Evolutionary conservation across 2,888 invertebrate species (phyloP), one percentile per base, ranked within the genome.

Genomic region (Epinotia demarniana): DNA sequence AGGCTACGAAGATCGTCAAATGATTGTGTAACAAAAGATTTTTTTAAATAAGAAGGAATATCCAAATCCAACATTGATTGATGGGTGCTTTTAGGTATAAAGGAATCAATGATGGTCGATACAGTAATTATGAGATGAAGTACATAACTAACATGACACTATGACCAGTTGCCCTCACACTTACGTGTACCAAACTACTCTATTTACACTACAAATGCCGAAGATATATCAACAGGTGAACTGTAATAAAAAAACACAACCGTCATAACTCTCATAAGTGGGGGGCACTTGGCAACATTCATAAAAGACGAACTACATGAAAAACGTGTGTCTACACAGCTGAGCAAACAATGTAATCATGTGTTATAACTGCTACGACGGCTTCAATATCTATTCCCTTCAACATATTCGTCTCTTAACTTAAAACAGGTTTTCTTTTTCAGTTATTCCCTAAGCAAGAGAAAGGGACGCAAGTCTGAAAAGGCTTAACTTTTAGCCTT

Each of bases 281-380:
- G 16, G 23, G 11, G 46, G 12, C 46, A 46, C 69, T 46, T 60
- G 69, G 60, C 60, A 69, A 60, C 69, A 60, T 27, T 69, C 19
- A 69, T 69, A 60, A 46, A 58, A n/a, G 43, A 60, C 69, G 23
- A 69, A 60, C 23, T 69, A 69, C 43, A 43, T 60, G 69, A 69
- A 69, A 69, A 69, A 69, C 60, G 46, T 46, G 69, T 16, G 69
- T 23, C 43, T 16, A 27, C 27, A 46, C 58, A 46, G 58, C 46
- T 46, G 43, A 5, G 46, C n/a, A 69, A 69, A 60, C 69, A 60
- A 69, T 69, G 13, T 16, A 33, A 68, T 53, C 13, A 57, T n/a
- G 23, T 57, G 46, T 60, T 43, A 46, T 43, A 46, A 46, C 68
- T 23, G 18, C 16, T 6, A 43, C 33, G n/a, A 39, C 16, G 23